Base-by-base conservation (phyloP, 1,140 invertebrate genomes). In the Sarcophaga bullata region DNA sequence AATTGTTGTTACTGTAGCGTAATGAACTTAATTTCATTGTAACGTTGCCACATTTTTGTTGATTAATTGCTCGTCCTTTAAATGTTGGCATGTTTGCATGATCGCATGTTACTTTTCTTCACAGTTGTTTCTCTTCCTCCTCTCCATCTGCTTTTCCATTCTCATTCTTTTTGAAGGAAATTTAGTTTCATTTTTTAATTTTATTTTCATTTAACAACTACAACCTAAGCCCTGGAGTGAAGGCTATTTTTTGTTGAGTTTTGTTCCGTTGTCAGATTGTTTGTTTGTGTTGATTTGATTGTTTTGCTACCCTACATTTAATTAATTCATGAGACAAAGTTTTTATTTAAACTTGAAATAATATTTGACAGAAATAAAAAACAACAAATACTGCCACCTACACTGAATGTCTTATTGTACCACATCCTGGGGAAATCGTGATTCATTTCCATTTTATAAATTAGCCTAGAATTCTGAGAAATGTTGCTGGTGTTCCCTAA, bases 21-120 rank as follows among this genome's bases (percentile, higher is more conserved):
- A 68, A 68, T 68, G n/a, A 68, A 68, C 62, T 68, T 68, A 68
- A 68, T 68, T 68, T 68, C 62, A 68, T 68, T 68, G 62, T 68
- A 68, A 68, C 17, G 75, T 78, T 78, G 75, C 48, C 62, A 68
- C 62, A 68, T 68, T 68, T 68, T 58, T 68, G 19, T 47, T 78
- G 75, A 78, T 78, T 78, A 78, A 78, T 78, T 78, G 50, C 48
- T 17, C 50, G 25, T 78, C 50, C 48, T 78, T 50, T 50, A 78
- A 78, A 78, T 78, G 75, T 78, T 78, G 75, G 75, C 75, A 78
- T 78, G 75, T 78, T 78, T 78, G 75, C 75, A 78, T 78, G 75
- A 78, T 78, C 48, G 75, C 75, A 78, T 78, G 75, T 52, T 78
- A n/a, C n/a, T 58, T n/a, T 0, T 58, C n/a, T 37, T 37, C 13